phyloP scores from a whole-genome alignment of 92 coral and sea anemone species.

The Scolanthus callimorphus region DNA sequence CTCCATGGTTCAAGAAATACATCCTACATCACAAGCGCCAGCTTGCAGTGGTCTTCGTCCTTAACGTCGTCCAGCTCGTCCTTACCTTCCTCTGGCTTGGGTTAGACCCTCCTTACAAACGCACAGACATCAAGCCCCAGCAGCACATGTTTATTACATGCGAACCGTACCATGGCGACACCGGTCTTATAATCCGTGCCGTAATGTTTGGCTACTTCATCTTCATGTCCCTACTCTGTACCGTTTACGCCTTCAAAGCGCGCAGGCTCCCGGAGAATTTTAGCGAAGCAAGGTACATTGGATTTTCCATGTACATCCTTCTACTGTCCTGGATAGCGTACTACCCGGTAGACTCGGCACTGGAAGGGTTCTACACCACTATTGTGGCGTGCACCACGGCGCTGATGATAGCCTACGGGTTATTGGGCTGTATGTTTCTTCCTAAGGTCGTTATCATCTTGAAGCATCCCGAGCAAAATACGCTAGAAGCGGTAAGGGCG shows the following conservation, averaged over 20 bases:
- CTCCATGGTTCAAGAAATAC: constrained; percentile 20
- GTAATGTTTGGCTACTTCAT: constrained; percentile 23
- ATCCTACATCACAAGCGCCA: constrained; percentile 19
- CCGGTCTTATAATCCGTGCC: constrained; percentile 10
- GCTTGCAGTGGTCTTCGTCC: background rate
- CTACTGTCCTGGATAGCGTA: constrained; percentile 38
- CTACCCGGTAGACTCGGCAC: constrained; percentile 38
- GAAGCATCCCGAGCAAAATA: constrained; percentile 35
- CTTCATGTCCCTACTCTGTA: constrained; percentile 32
- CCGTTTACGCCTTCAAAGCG: constrained; percentile 48
- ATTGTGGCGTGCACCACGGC: constrained; percentile 39
- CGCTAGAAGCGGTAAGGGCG: constrained; percentile 13
- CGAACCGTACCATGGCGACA: constrained; percentile 18
- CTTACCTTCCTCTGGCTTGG: constrained; percentile 27
- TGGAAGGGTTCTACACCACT: constrained; percentile 42
- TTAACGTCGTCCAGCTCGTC: constrained; percentile 6
- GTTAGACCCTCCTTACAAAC: constrained; percentile 34
- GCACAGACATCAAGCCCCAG: constrained; percentile 11
- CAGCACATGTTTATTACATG: constrained; percentile 38
- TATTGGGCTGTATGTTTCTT: constrained; percentile 38
- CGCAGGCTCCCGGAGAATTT: constrained; percentile 44
- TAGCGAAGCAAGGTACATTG: constrained; percentile 46
- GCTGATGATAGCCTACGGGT: constrained; percentile 33
- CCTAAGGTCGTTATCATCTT: constrained; percentile 39
- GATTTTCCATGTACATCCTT: constrained; percentile 45